Base-by-base conservation (phyloP, 2,113 vertebrate species). In the Excalfactoria chinensis region DNA sequence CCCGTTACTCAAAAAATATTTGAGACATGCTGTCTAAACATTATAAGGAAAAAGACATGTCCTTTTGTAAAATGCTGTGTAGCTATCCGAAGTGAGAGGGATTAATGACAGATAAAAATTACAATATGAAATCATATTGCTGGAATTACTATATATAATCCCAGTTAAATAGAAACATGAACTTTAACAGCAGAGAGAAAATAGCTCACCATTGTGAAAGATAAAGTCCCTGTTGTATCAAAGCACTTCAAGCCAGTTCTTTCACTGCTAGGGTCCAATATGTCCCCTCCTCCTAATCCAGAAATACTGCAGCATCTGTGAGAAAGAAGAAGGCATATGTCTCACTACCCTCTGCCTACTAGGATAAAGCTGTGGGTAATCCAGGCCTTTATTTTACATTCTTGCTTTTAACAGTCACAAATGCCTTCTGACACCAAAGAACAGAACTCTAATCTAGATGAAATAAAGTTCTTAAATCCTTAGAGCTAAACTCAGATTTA, bases 381-480 rank as follows among this genome's bases (percentile, higher is more conserved):
- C 95, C 86, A 62, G 78, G 67, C 81, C 81, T 23, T 89, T 88
- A 75, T 88, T 93, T 91, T 80, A 44, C 48, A 53, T 89, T 88
- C 91, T 95, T 93, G 84, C 91, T 96, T 93, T 95, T 96, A 84
- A 76, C 87, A 86, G 88, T 86, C 28, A 0, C 66, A 93, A 95
- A 95, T 95, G 69, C 87, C 79, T 91, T 86, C 89, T 91, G 89
- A 96, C 94, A 95, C 94, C 64, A 78, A 91, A 81, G 79, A 93
- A 58, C 13, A 62, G 66, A 48, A 53, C 30, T 89, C 79, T 95
- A 95, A 96, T 95, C 93, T 93, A 86, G 88, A 90, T 84, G 63
- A 95, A 95, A 88, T 95, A 69, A 93, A 88, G 78, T 94, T 95
- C 94, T 95, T 95, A 95, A 93, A 78, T 84, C 87, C 89, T 91